Evolutionary conservation across 2,797 vertebrate genomes (phyloP).

Genomic region (Betta splendens): DNA sequence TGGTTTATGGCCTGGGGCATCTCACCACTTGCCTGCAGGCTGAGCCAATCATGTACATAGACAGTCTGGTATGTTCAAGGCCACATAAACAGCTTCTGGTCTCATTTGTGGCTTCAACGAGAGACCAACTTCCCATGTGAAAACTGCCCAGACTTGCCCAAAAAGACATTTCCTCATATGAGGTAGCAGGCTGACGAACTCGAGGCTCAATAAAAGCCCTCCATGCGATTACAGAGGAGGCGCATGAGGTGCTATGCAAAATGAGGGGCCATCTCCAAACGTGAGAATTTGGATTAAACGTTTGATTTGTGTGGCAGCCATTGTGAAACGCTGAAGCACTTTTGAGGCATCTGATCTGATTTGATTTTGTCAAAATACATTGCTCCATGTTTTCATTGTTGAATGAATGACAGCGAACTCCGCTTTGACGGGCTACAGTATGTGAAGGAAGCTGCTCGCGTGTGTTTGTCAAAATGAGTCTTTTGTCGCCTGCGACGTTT

Average conservation of each 20-base stretch:
- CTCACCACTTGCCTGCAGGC: conserved; percentile 42
- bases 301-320: neutral
- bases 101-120: conserved; percentile 68
- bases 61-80: conserved; percentile 62
- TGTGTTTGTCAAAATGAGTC: too few relatives aligned
- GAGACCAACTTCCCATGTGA: conserved; percentile 68
- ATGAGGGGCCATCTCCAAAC: neutral
- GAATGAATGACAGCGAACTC: conserved; percentile 1
- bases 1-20: conserved; percentile 29
- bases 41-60: conserved; percentile 46
- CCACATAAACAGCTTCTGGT: conserved; percentile 68
- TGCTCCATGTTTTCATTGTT: neutral
- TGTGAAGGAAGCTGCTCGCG: neutral
- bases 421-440: neutral
- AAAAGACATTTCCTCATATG: conserved; percentile 23
- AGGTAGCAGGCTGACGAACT: neutral
- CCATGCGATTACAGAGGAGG: conserved; percentile 1
- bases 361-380: too few relatives aligned
- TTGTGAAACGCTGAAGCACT: neutral
- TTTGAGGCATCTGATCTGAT: too few relatives aligned
- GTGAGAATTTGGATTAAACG: neutral
- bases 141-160: conserved; percentile 47
- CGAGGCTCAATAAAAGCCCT: neutral
- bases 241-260: too few relatives aligned
- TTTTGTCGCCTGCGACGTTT: too few relatives aligned